phyloP scores from a whole-genome alignment of 2,888 invertebrate species.

The Cremastinae sp. region DNA sequence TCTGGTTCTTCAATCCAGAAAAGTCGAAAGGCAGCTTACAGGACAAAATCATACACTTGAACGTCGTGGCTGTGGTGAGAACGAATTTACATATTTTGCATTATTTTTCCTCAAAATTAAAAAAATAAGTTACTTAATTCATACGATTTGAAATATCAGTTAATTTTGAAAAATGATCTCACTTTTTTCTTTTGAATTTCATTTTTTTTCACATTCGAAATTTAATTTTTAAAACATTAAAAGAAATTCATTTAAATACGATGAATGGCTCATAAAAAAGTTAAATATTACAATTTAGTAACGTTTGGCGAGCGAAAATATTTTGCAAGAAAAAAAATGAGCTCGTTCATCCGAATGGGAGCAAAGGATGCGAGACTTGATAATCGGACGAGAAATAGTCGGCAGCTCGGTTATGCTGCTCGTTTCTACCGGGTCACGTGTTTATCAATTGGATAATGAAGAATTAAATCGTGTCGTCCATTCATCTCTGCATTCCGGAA shows the following conservation, averaged over 20 bases:
- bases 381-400: slow-evolving; percentile 22
- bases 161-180: no score
- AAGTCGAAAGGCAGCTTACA: slow-evolving; percentile 86
- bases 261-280: no score
- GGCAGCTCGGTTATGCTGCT: slow-evolving; percentile 47
- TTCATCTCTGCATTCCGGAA: slow-evolving; percentile 50
- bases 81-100: background rate
- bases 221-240: no score
- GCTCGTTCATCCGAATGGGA: background rate
- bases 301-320: background rate
- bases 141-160: background rate
- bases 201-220: background rate
- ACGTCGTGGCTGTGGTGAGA: slow-evolving; percentile 90
- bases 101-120: background rate
- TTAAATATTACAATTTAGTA: background rate
- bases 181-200: background rate
- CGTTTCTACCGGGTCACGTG: slow-evolving; percentile 39
- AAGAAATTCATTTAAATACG: no score
- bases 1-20: slow-evolving; percentile 87
- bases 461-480: slow-evolving; percentile 50
- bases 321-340: no score
- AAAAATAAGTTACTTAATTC: no score
- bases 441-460: slow-evolving; percentile 60
- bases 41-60: slow-evolving; percentile 88
- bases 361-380: slow-evolving; percentile 11